Evolutionary conservation across 2,113 vertebrate species (phyloP), one percentile per base, ranked within the genome.

Genomic region (Calypte anna): DNA sequence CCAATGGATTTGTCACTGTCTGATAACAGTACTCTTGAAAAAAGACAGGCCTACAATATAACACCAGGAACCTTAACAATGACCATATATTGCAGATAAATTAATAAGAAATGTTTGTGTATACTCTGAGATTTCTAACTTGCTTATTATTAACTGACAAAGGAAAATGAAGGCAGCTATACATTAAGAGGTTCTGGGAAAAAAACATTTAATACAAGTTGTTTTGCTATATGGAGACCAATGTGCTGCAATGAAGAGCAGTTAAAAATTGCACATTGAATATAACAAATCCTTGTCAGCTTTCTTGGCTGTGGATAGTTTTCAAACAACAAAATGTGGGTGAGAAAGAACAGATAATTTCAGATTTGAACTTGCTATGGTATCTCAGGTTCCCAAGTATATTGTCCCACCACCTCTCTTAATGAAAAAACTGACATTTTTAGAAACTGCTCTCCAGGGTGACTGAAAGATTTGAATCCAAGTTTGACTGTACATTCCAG

Each of bases 1-100:
- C 54, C n/a, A 87, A 84, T 82, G 75, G 48, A 90, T 92, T 91
- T 93, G 43, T 92, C 69, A 77, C 24, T 86, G 69, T 83, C 59
- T 88, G 79, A 43, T 64, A 86, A 57, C 38, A 55, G 21, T 7
- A 31, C 40, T 57, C 50, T 46, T 55, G 27, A 90, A 85, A 79
- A 55, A 79, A 74, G 19, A 53, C 69, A 70, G 31, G 15, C 6
- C 13, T 66, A 14, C 66, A 44, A 72, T 62, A 64, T 40, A 77
- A 14, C 51, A 58, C 15, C 57, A 27, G 10, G 8, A 76, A 33
- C 30, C 5, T 69, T 86, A 61, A 57, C 7, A 27, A 11, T 38
- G 14, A 30, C 11, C 1, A 0, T 12, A 66, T 2, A 14, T 30
- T 50, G 6, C 17, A 88, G 72, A 40, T 28, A 62, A 58, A 50